Evolutionary conservation across 2,888 invertebrate species (phyloP).

Genomic region (Platycnemis pennipes): DNA sequence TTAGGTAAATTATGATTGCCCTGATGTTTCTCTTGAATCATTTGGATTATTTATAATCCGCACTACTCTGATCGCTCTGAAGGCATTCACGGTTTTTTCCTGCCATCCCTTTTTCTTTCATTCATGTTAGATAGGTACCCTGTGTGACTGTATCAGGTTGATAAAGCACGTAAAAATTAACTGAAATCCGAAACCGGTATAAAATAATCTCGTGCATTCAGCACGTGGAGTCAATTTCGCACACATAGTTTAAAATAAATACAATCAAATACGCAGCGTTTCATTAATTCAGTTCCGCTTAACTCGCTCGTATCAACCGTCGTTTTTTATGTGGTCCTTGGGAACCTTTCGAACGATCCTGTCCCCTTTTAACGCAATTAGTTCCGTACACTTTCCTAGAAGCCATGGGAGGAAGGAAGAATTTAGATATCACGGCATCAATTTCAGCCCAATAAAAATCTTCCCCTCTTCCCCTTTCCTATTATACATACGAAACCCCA

Average conservation of each 20-base stretch:
- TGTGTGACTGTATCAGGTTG: not conserved
- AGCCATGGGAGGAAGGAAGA: not conserved
- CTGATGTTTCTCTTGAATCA: too few relatives aligned
- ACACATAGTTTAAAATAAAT: not conserved
- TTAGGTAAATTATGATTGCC: too few relatives aligned
- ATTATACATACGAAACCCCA: not conserved
- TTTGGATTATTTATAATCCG: too few relatives aligned
- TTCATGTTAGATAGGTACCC: not conserved
- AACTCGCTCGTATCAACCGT: not conserved
- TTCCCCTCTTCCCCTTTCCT: not conserved
- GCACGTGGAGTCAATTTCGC: not conserved
- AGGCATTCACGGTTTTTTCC: not conserved
- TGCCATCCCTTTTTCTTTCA: not conserved
- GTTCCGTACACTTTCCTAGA: not conserved
- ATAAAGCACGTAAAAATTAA: not conserved
- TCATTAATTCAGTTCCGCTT: not conserved
- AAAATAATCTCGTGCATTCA: not conserved
- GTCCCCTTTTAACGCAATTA: not conserved
- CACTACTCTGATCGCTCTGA: too few relatives aligned
- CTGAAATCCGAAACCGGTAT: not conserved
- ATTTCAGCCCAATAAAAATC: not conserved
- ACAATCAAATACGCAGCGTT: not conserved
- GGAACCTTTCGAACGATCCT: not conserved
- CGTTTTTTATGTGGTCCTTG: not conserved
- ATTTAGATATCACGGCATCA: slow-evolving; percentile 11